These are phyloP conservation scores for Microctenopoma steveboyesi DNA, from an alignment of 2,797 vertebrate species.

Conservation along the genomic window DNA sequence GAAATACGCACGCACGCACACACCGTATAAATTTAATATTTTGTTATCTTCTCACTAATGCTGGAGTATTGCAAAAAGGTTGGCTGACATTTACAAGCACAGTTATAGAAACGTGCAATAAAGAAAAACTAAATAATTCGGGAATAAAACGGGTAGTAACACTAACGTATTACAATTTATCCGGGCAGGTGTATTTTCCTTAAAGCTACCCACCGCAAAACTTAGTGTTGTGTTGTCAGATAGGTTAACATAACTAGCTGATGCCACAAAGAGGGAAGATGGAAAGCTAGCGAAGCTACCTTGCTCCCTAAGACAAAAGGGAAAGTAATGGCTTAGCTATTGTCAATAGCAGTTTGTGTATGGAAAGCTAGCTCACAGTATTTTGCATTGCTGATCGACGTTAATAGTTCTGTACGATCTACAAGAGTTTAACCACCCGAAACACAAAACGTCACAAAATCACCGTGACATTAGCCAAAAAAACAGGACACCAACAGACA, in stretches of 20 bases:
- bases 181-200: constrained; percentile 15
- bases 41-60: neutral
- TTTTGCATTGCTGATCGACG: constrained; percentile 30
- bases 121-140: constrained; percentile 19
- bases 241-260: constrained; percentile 56
- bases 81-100: constrained; percentile 18
- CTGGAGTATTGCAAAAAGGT: neutral
- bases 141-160: constrained; percentile 17
- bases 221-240: constrained; percentile 48
- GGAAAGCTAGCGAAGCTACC: constrained; percentile 75
- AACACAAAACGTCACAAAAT: constrained; percentile 34
- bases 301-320: constrained; percentile 80
- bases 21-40: neutral
- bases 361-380: constrained; percentile 50
- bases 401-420: neutral
- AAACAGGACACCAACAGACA: constrained; percentile 58
- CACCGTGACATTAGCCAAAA: constrained; percentile 30
- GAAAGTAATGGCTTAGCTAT: constrained; percentile 82
- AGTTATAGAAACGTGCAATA: constrained; percentile 11
- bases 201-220: constrained; percentile 24
- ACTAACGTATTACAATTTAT: constrained; percentile 15
- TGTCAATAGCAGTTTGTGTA: constrained; percentile 69
- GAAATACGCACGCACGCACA: neutral
- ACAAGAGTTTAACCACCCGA: constrained; percentile 3
- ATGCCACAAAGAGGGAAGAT: constrained; percentile 76